These are phyloP conservation scores for Ophiothrix spiculata DNA, from an alignment of 35 echinoderm and acorn worm species.

Conservation along the genomic window DNA sequence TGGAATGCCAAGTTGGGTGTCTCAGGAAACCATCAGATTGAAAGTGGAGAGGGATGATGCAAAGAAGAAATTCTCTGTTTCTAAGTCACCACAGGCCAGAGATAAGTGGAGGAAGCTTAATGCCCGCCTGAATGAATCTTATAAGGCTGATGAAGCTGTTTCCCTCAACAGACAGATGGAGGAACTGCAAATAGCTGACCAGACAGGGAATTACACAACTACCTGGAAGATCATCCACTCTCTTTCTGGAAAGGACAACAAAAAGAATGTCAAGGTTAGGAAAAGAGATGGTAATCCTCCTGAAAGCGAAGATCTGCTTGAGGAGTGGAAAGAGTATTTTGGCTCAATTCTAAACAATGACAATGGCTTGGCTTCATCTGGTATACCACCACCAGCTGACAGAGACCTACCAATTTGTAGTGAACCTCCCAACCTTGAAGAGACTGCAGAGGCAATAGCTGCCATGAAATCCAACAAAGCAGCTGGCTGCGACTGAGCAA, in stretches of 20 bases:
- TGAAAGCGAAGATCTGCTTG: not conserved
- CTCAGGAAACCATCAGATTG: slow-evolving; percentile 1
- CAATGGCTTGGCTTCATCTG: not conserved
- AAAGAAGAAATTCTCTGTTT: not conserved
- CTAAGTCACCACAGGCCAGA: slow-evolving; percentile 6
- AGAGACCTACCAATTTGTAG: slow-evolving; percentile 18
- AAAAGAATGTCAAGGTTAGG: slow-evolving; percentile 25
- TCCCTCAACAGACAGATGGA: slow-evolving; percentile 29
- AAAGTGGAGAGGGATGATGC: slow-evolving; percentile 19
- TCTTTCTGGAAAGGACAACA: slow-evolving; percentile 21
- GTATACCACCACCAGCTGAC: slow-evolving; percentile 1
- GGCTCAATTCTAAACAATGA: slow-evolving; percentile 2
- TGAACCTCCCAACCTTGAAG: slow-evolving; percentile 23
- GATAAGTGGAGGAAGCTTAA: slow-evolving; percentile 31
- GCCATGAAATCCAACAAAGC: slow-evolving; percentile 29
- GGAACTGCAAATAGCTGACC: slow-evolving; percentile 12
- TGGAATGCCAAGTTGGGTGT: slow-evolving; percentile 30
- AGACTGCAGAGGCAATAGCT: slow-evolving; percentile 21
- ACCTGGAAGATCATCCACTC: slow-evolving; percentile 35
- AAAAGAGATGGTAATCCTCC: slow-evolving; percentile 5
- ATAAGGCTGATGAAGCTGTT: slow-evolving; percentile 22
- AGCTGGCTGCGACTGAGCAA: not conserved
- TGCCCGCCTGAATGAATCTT: not conserved
- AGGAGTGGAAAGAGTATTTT: not conserved
- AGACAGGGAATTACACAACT: slow-evolving; percentile 25